Percentiles rank a stretch among this genome's conserved stretches.
phyloP scores from a whole-genome alignment of 2,113 vertebrate species.

The Arizona elegans region DNA sequence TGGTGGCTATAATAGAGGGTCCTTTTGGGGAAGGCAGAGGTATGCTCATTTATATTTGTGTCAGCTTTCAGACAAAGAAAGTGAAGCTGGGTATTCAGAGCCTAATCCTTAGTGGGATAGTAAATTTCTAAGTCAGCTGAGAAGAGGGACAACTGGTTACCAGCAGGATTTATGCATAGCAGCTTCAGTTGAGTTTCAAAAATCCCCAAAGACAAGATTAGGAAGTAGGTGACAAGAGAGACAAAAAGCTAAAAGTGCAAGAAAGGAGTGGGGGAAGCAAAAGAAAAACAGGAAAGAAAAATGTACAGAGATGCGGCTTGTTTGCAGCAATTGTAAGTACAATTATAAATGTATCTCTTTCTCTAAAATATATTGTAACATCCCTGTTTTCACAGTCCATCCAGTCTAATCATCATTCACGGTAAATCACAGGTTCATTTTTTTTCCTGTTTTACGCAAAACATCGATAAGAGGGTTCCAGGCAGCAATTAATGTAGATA shows the following conservation, averaged over 20 bases:
- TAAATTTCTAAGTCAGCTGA: background rate
- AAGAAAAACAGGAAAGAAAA: background rate
- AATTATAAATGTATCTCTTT: background rate
- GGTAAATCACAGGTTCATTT: background rate
- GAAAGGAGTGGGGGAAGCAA: background rate
- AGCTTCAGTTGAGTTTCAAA: background rate
- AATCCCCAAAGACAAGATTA: background rate
- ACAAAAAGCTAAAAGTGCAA: background rate
- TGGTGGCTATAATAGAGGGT: background rate
- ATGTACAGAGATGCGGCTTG: background rate
- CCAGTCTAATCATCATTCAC: background rate
- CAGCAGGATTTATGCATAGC: background rate
- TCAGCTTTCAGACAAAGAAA: background rate
- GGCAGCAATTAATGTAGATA: background rate
- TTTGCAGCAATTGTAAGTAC: background rate
- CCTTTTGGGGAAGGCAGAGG: background rate
- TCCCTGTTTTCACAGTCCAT: background rate
- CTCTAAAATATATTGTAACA: background rate
- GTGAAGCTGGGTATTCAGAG: background rate
- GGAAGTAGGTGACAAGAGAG: background rate
- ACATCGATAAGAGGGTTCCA: background rate
- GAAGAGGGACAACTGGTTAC: background rate
- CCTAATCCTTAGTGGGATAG: background rate
- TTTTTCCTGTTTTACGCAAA: background rate
- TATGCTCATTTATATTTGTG: background rate